Evolutionary conservation across 2,888 invertebrate species (phyloP).

Genomic region (Tribolium freemani): DNA sequence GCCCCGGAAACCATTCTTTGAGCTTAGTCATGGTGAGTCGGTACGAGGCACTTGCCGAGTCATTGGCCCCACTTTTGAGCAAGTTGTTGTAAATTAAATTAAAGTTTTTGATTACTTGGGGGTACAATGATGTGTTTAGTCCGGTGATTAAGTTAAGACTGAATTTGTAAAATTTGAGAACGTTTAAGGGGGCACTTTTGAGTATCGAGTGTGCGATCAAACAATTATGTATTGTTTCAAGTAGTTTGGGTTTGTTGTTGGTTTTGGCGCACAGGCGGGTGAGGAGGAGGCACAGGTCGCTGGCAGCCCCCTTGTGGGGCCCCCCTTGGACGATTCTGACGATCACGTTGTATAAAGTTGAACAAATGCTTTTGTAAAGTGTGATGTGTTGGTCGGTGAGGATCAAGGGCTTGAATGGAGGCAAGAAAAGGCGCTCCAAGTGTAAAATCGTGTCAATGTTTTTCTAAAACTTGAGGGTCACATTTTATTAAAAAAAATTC

Average conservation of each 20-base stretch:
- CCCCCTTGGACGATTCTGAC: background rate
- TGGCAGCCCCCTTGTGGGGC: background rate
- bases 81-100: background rate
- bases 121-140: background rate
- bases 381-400: background rate
- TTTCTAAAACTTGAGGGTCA: background rate
- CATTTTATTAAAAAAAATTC: background rate
- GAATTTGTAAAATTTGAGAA: background rate
- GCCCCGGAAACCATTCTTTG: background rate
- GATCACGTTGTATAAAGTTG: constrained; percentile 8
- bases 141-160: background rate
- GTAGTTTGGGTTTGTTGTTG: background rate
- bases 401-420: background rate
- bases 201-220: background rate
- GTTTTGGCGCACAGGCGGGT: background rate
- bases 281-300: background rate
- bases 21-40: background rate
- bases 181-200: background rate
- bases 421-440: constrained; percentile 2
- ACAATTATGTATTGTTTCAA: background rate
- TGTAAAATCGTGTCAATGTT: background rate
- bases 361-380: constrained; percentile 5
- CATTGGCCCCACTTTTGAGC: background rate
- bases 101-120: background rate
- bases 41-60: background rate